Evolutionary conservation across 2,113 vertebrate species (phyloP).

Genomic region (Sphaerodactylus townsendi): DNA sequence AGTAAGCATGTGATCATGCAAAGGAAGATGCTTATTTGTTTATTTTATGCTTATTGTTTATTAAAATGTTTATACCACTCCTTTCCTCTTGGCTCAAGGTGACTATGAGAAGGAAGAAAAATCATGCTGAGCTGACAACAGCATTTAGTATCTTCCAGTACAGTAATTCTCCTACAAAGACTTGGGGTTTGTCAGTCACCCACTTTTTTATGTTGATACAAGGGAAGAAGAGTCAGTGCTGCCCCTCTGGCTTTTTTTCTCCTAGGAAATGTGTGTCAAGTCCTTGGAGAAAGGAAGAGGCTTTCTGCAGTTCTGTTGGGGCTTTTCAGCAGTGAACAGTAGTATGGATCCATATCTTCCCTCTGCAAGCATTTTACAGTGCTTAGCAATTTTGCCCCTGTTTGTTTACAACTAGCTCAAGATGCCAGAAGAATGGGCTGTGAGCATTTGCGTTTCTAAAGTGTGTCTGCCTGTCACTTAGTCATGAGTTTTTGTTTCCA

Average conservation of each 20-base stretch:
- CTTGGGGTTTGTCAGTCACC: neutral
- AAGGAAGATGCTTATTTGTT: neutral
- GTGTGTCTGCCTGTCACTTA: neutral
- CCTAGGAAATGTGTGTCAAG: neutral
- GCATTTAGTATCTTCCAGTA: too few species aligned
- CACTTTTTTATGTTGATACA: neutral
- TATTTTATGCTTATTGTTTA: too few species aligned
- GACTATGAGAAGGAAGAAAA: neutral
- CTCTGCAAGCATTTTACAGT: neutral
- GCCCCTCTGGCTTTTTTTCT: neutral
- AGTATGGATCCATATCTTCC: neutral
- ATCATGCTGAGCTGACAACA: neutral
- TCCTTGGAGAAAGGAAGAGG: neutral
- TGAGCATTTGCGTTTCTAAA: neutral
- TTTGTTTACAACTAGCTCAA: neutral
- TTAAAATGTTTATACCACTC: too few species aligned
- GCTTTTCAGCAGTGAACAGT: neutral
- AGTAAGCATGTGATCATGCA: too few species aligned
- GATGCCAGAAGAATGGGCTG: neutral
- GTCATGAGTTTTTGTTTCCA: fast-evolving
- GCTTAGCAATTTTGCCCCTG: neutral
- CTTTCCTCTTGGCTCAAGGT: too few species aligned
- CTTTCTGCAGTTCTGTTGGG: neutral
- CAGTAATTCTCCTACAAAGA: neutral
- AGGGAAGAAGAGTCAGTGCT: neutral